Evolutionary conservation across 2,797 vertebrate species (phyloP), one percentile per base, ranked within the genome.

Genomic region (Parauchenoglanis ngamensis): DNA sequence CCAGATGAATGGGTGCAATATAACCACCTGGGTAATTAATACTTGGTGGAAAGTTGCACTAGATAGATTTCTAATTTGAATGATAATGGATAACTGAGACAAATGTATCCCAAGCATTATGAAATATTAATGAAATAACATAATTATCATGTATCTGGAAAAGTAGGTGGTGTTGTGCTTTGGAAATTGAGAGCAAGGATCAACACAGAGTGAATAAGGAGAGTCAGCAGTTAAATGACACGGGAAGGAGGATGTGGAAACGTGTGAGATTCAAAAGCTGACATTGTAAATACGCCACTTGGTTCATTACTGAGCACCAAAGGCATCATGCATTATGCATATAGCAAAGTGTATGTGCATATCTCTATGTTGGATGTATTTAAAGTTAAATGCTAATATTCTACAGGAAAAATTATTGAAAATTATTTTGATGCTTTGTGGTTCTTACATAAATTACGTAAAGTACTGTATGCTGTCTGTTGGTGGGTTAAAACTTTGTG

Each of bases 241-340:
- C 46, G 13, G 3, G 56, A 59, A 80, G 63, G 54, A 56, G 86
- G 78, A 89, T 70, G 78, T 82, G 77, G 82, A 83, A 86, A 72
- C 5, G 5, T 25, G 83, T 44, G 85, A 56, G 63, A 77, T 83
- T 54, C 63, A 72, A 81, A 79, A 31, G 63, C 73, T 75, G 40
- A 83, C 13, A 57, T 15, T 68, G 70, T 46, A 72, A 56, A 85
- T 63, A 68, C 6, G 44, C 54, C n/a, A 70, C 31, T 57, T 0
- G 7, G 46, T 59, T 63, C 57, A 76, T 52, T 78, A 35, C 59
- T 65, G 44, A 46, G 35, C 35, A 68, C 70, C 28, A 77, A 44
- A 85, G 57, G 25, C 52, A 77, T 67, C 65, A 73, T 87, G 25
- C 54, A 80, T 87, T 82, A 73, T 40, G 19, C 28, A 75, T 31